Percentiles rank a stretch among this genome's conserved stretches.
These are phyloP conservation scores for Tetrao urogallus DNA, from an alignment of 2,113 vertebrate genomes.

Conservation along the genomic window DNA sequence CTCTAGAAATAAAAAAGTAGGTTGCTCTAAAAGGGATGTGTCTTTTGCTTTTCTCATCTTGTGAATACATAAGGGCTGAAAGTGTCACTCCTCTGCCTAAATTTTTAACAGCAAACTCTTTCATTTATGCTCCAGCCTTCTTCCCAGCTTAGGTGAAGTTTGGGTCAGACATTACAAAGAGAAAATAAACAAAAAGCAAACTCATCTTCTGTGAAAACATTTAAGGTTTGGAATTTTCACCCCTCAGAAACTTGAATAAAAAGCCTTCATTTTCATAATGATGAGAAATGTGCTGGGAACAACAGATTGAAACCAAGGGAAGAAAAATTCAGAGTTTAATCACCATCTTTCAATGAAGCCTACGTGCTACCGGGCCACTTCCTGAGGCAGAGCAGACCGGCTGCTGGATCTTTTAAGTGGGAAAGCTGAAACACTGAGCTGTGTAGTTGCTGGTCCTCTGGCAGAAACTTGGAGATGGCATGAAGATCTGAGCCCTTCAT, in stretches of 20 bases:
- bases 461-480: background rate
- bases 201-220: background rate
- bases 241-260: background rate
- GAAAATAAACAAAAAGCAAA: background rate
- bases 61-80: background rate
- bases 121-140: background rate
- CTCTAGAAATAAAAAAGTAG: background rate
- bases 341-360: background rate
- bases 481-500: background rate
- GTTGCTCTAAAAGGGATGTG: background rate
- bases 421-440: background rate
- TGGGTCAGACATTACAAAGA: background rate
- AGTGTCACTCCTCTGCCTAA: background rate
- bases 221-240: background rate
- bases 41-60: background rate
- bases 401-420: background rate
- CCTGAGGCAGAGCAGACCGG: background rate
- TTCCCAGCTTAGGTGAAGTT: background rate
- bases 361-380: background rate
- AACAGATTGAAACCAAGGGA: constrained; percentile 10
- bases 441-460: background rate
- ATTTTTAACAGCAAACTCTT: background rate
- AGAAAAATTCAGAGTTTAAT: background rate
- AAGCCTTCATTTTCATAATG: constrained; percentile 1
- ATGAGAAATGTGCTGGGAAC: background rate